These are phyloP conservation scores for Zapus hudsonius DNA, from an alignment of 2,113 vertebrate species.

Conservation along the genomic window DNA sequence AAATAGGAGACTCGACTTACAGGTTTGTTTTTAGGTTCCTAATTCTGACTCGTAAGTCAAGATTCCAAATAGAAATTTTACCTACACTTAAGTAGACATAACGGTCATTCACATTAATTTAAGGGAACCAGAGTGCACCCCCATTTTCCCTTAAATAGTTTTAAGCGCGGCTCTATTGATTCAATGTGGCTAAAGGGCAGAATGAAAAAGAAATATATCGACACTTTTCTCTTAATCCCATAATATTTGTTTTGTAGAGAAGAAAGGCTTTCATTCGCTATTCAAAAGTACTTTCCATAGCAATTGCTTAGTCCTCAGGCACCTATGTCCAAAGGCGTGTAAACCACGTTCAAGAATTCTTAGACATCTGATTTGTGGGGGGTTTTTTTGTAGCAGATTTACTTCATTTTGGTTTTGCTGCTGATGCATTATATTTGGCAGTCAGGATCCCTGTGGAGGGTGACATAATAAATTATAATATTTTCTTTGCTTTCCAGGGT, in stretches of 20 bases:
- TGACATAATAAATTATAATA: slow-evolving; percentile 85
- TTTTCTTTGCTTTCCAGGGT: slow-evolving; percentile 86
- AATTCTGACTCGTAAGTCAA: not conserved
- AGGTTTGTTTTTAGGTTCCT: slow-evolving; percentile 13
- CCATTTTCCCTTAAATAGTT: slow-evolving; percentile 3
- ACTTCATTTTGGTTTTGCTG: slow-evolving; percentile 80
- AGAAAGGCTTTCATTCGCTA: slow-evolving; percentile 32
- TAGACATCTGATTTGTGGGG: slow-evolving; percentile 79
- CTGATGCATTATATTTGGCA: slow-evolving; percentile 80
- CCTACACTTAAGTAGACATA: slow-evolving; percentile 2
- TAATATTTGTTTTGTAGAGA: slow-evolving; percentile 25
- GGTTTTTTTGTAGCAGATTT: slow-evolving; percentile 76
- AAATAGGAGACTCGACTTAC: not conserved
- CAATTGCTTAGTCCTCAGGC: not conserved
- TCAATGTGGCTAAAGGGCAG: not conserved
- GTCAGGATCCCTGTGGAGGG: slow-evolving; percentile 81
- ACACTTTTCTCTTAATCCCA: slow-evolving; percentile 17
- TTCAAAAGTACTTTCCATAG: slow-evolving; percentile 30
- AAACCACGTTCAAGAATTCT: slow-evolving; percentile 56
- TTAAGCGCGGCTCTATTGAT: not conserved
- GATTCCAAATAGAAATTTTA: slow-evolving; percentile 23
- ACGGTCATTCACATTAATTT: not conserved
- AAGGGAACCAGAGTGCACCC: not conserved
- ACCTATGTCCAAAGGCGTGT: slow-evolving; percentile 53
- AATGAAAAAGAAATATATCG: not conserved